Base-by-base conservation (phyloP, 2,797 vertebrate genomes). In the Smutsia temminckii region DNA sequence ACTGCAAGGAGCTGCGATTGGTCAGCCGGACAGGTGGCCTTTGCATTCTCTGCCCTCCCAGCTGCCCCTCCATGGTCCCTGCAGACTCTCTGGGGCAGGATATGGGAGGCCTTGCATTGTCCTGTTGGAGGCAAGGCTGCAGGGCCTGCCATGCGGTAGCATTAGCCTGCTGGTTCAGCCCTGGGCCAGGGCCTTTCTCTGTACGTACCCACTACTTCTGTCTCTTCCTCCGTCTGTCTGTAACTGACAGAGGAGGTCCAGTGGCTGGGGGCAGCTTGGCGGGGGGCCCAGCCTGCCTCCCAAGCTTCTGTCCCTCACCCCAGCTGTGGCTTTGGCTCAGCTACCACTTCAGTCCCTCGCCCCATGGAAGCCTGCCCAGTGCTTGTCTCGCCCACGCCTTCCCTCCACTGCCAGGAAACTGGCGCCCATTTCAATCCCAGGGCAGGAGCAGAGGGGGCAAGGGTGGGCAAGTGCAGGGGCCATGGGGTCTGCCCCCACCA, bases 1-100 rank as follows among this genome's bases (percentile, higher is more conserved):
- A 93, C 98, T 97, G 94, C 98, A 93, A 46, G 46, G 46, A 46
- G 46, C 46, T 12, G 46, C 2, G 46, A 46, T 11, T 46, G 46
- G 46, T 46, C 46, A 46, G 46, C 46, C 9, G 10, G 46, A 20
- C 5, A 0, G 34, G 78, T 46, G 91, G 59, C 20, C 88, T 95
- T 34, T 57, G 37, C 34, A 5, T 79, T 57, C 78, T 93, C 53
- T 63, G 69, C 49, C 69, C 64, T 72, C 57, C 85, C 63, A 10
- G 4, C 27, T 6, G 14, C 25, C 74, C 74, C 51, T 81, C 61
- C 16, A 18, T 21, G 42, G 92, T n/a, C 92, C 49, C 77, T 80
- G 49, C 57, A 72, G 86, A 37, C 79, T 74, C 46, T 57, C 37
- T 2, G 8, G 81, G 57, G 53, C 66, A 34, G 79, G 55, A 81